phyloP scores from a whole-genome alignment of 1,140 invertebrate species.

The Trichonephila clavata region DNA sequence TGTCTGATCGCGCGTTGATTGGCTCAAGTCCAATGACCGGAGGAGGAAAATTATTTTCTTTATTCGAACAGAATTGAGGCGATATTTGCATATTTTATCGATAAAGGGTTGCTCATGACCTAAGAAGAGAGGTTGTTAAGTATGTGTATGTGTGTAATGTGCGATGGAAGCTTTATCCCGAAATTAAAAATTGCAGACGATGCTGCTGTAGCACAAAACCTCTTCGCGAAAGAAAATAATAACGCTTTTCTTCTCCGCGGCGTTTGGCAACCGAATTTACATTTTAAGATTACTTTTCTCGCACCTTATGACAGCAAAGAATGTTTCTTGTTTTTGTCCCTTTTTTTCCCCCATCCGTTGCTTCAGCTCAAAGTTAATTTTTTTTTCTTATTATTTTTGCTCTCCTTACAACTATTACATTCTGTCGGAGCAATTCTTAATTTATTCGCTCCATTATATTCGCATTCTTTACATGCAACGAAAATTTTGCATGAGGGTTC shows the following conservation, averaged over 20 bases:
- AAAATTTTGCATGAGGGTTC: neutral
- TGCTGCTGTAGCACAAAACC: neutral
- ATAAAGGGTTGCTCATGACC: neutral
- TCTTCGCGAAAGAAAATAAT: slow-evolving; percentile 1
- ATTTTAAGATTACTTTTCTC: slow-evolving; percentile 50
- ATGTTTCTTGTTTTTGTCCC: slow-evolving; percentile 13
- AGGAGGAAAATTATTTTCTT: slow-evolving; percentile 14
- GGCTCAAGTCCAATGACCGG: slow-evolving; percentile 20
- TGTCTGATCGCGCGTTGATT: neutral
- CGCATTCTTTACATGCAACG: neutral
- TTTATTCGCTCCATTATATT: slow-evolving; percentile 38
- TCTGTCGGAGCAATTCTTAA: slow-evolving; percentile 34
- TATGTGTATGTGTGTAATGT: neutral
- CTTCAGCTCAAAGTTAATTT: neutral
- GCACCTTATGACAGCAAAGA: neutral
- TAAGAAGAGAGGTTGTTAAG: neutral
- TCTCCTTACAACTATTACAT: neutral
- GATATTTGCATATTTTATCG: slow-evolving; percentile 25
- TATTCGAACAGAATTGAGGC: slow-evolving; percentile 25
- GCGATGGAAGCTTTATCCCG: neutral
- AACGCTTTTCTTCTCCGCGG: slow-evolving; percentile 3
- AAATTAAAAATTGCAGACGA: neutral
- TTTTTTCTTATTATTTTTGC: slow-evolving; percentile 4
- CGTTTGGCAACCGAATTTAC: slow-evolving; percentile 33
- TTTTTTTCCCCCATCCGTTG: neutral